Conservation (phyloP, 2,113 vertebrate species). For the Silurus glanis region DNA sequence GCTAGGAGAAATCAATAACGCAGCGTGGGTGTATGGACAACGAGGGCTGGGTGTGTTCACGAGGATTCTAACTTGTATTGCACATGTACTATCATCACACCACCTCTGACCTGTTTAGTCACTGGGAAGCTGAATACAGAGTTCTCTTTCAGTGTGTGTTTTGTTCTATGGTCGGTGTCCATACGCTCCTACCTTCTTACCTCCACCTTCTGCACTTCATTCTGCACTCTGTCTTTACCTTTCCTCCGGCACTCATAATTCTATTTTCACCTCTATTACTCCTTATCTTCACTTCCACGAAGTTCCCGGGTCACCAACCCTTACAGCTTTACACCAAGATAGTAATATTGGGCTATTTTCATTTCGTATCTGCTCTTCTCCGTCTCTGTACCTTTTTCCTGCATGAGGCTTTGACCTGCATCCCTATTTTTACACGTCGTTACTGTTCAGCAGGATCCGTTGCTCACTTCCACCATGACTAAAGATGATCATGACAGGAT, state of each 20-base stretch:
- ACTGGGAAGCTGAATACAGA: background rate
- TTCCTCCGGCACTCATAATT: no score
- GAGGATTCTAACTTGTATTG: background rate
- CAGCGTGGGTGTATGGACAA: background rate
- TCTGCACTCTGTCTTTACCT: no score
- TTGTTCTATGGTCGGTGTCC: background rate
- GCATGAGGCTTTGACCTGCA: background rate
- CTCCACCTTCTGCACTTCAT: no score
- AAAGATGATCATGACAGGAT: background rate
- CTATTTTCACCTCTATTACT: no score
- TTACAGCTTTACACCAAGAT: background rate
- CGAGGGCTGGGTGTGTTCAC: background rate
- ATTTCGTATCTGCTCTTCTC: background rate
- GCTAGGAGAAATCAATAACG: constrained; percentile 7
- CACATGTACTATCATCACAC: background rate
- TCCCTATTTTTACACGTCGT: background rate
- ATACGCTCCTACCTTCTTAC: no score
- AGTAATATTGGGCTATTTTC: background rate
- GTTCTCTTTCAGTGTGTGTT: background rate
- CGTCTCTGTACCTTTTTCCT: background rate
- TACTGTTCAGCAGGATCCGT: background rate
- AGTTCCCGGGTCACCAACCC: background rate
- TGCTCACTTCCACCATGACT: background rate
- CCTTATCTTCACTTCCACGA: background rate
- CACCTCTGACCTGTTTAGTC: background rate